Conservation (phyloP, 2,888 invertebrate genomes). For the Silvanus unidentatus region DNA sequence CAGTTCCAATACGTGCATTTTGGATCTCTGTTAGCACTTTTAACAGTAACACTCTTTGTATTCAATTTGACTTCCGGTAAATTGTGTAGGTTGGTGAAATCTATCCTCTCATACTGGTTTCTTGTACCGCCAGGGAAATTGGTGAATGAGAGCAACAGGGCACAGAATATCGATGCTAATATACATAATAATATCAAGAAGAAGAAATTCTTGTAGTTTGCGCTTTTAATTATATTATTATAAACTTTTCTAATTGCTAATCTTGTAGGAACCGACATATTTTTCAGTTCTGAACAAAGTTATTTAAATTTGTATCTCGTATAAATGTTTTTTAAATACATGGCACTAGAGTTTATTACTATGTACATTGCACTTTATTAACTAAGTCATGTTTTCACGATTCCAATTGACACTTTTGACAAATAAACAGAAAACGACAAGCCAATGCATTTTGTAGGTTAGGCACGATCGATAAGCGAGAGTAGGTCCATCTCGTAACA, state of each 20-base stretch:
- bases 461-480: conserved; percentile 3
- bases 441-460: conserved; percentile 15
- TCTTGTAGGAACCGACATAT: conserved; percentile 31
- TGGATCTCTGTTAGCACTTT: conserved; percentile 18
- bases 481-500: too few relatives aligned
- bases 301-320: conserved; percentile 11
- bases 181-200: conserved; percentile 53
- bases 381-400: conserved; percentile 21
- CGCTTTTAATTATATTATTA: conserved; percentile 12
- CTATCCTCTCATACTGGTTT: conserved; percentile 49
- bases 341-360: conserved; percentile 25
- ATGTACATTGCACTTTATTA: conserved; percentile 14
- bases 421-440: conserved; percentile 17
- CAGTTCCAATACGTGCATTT: conserved; percentile 81
- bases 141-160: conserved; percentile 34
- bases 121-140: conserved; percentile 48
- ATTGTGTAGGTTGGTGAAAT: conserved; percentile 47
- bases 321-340: conserved; percentile 25
- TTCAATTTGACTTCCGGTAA: conserved; percentile 47
- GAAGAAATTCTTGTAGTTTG: conserved; percentile 52
- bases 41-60: conserved; percentile 17
- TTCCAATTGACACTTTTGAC: conserved; percentile 13
- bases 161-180: conserved; percentile 54
- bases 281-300: conserved; percentile 5
- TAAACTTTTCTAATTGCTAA: conserved; percentile 28